These are phyloP conservation scores for Lucilia sericata DNA, from an alignment of 1,140 invertebrate species.

Conservation along the genomic window DNA sequence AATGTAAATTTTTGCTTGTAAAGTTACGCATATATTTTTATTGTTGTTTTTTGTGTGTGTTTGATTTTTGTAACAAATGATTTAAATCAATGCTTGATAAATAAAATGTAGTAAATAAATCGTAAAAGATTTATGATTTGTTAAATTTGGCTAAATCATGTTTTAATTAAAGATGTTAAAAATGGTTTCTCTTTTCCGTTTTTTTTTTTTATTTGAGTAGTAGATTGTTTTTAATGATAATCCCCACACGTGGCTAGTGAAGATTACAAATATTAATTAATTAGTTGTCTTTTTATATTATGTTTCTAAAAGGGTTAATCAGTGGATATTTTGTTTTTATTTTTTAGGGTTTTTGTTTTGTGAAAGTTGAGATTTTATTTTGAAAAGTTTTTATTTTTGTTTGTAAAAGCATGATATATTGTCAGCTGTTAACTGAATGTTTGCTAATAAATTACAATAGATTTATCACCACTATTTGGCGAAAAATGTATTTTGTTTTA, in stretches of 20 bases:
- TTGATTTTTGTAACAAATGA: not conserved
- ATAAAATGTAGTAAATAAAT: not conserved
- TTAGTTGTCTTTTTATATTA: too few relatives aligned
- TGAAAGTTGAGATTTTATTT: too few relatives aligned
- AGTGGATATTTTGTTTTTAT: too few relatives aligned
- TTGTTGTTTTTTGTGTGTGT: not conserved
- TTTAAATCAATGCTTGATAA: conserved; percentile 2
- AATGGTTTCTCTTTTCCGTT: not conserved
- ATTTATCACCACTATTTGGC: too few relatives aligned
- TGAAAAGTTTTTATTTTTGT: too few relatives aligned
- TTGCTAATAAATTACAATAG: too few relatives aligned
- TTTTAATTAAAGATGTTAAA: not conserved
- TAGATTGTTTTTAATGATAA: not conserved
- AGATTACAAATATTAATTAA: too few relatives aligned
- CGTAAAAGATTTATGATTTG: conserved; percentile 1
- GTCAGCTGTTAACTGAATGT: too few relatives aligned
- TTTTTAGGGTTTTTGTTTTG: too few relatives aligned
- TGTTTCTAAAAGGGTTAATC: too few relatives aligned
- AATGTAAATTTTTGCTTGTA: not conserved
- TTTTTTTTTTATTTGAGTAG: not conserved
- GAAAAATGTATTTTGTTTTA: too few relatives aligned
- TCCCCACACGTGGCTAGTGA: not conserved
- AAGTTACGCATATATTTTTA: not conserved
- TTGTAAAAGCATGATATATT: too few relatives aligned
- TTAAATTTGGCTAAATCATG: not conserved